These are phyloP conservation scores for Temnopleurus reevesii DNA, from an alignment of 53 echinoderm and acorn worm species.

Conservation along the genomic window DNA sequence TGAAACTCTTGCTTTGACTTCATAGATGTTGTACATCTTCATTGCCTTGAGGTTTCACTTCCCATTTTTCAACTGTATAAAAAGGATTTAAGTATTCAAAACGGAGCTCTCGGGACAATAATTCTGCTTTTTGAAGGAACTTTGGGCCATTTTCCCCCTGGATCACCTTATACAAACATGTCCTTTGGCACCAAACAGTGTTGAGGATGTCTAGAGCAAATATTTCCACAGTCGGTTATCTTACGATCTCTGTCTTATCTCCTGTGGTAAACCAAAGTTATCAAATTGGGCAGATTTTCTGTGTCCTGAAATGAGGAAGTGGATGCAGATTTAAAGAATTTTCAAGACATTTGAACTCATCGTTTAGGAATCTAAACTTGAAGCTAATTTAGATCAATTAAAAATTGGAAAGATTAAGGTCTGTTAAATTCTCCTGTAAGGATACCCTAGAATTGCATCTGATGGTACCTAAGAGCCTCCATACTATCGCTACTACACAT, in stretches of 20 bases:
- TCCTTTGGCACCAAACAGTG: slow-evolving; percentile 30
- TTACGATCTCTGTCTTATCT: background rate
- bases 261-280: background rate
- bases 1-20: background rate
- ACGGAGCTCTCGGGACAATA: background rate
- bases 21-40: background rate
- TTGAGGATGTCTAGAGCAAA: slow-evolving; percentile 5
- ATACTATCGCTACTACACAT: background rate
- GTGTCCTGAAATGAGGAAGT: background rate
- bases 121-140: background rate
- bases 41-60: background rate
- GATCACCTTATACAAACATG: background rate
- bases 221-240: background rate
- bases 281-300: background rate
- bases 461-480: background rate
- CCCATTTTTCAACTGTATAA: background rate
- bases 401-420: no score
- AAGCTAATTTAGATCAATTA: no score
- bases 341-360: background rate
- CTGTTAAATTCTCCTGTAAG: no score
- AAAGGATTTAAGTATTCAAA: background rate
- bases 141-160: background rate
- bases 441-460: background rate
- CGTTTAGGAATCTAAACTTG: no score
- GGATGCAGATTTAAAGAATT: background rate